These are phyloP conservation scores for Drosophila ananassae DNA, from an alignment of 1,140 invertebrate genomes.

Conservation along the genomic window DNA sequence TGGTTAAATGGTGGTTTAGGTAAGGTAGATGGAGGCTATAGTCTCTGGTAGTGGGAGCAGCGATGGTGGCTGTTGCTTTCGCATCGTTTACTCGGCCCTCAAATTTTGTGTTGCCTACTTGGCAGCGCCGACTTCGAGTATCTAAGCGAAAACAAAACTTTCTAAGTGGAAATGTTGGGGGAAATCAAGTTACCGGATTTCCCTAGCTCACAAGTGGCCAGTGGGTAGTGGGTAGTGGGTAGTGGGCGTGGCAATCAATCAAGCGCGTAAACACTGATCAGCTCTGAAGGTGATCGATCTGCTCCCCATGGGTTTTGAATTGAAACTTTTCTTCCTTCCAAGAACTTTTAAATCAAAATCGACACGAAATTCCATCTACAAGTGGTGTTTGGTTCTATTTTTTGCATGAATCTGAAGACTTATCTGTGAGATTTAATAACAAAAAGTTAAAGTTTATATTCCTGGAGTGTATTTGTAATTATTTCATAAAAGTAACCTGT, in stretches of 20 bases:
- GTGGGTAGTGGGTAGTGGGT: not conserved
- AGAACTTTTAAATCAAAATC: not conserved
- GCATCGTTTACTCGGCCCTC: constrained; percentile 19
- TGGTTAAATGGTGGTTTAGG: not conserved
- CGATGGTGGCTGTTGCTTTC: not conserved
- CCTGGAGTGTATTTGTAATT: not conserved
- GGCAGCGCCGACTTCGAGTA: constrained; percentile 19
- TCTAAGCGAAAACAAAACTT: constrained; percentile 30
- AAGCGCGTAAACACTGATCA: constrained; percentile 10
- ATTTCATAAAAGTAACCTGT: not conserved
- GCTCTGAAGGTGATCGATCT: not conserved
- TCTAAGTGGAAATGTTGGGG: not conserved
- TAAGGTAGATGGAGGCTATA: not conserved
- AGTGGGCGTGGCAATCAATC: constrained; percentile 8
- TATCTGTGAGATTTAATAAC: too few relatives aligned
- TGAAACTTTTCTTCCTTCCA: not conserved
- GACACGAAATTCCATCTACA: not conserved
- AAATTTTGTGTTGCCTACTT: constrained; percentile 22
- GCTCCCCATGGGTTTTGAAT: not conserved
- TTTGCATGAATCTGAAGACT: too few relatives aligned
- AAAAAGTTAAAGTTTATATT: not conserved
- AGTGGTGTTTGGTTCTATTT: too few relatives aligned
- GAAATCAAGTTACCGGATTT: not conserved
- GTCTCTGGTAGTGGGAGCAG: too few relatives aligned
- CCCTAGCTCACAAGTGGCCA: not conserved